Conservation (phyloP, 2,888 invertebrate species). For the Rotaria socialis region DNA sequence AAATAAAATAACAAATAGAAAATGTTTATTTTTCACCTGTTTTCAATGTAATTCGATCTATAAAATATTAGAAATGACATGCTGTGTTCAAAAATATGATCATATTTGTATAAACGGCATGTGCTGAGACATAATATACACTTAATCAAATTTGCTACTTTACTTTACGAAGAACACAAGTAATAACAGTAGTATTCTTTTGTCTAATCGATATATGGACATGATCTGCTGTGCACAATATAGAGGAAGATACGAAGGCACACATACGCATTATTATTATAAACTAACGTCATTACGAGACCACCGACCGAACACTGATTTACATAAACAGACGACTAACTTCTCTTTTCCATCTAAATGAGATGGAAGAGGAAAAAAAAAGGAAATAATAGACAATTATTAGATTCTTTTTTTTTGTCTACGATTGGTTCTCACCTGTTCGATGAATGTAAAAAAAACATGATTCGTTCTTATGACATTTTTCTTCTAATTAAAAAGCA, state of each 20-base stretch:
- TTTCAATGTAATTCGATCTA: neutral
- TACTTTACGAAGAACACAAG: neutral
- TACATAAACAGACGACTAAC: conserved; percentile 11
- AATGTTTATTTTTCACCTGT: neutral
- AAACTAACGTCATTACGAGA: conserved; percentile 18
- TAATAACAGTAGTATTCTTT: neutral
- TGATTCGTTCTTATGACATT: neutral
- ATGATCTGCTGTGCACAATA: neutral
- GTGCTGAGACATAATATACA: neutral
- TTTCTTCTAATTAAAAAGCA: neutral
- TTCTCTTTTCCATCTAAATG: neutral
- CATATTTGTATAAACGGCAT: neutral
- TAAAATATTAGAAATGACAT: neutral
- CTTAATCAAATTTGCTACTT: neutral
- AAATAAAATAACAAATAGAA: neutral
- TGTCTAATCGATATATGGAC: neutral
- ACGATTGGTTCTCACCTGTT: neutral
- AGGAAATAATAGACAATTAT: neutral
- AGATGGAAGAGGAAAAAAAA: neutral
- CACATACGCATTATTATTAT: neutral
- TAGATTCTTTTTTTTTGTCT: too few species aligned
- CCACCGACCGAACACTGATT: conserved; percentile 12
- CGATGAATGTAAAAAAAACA: neutral
- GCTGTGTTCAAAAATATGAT: neutral
- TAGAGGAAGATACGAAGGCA: neutral